Conservation (phyloP, 2,888 invertebrate species). For the Azorinus chamasolen region DNA sequence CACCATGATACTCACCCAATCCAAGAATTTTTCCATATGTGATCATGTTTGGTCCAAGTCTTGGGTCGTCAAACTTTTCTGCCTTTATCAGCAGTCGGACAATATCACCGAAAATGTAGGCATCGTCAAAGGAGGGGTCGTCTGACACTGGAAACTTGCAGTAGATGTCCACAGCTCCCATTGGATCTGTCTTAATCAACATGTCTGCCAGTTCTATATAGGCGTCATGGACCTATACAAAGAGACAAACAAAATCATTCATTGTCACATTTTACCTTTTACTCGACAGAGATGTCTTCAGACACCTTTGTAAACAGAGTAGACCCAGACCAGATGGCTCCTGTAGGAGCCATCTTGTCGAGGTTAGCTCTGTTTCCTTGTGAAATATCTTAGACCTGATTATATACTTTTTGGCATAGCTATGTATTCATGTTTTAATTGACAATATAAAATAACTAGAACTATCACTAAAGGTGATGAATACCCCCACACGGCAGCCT, state of each 20-base stretch:
- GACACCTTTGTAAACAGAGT: no score
- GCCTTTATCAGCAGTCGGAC: conserved; percentile 84
- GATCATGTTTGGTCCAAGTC: conserved; percentile 83
- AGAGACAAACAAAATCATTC: background rate
- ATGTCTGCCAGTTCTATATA: conserved; percentile 85
- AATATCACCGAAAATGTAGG: conserved; percentile 85
- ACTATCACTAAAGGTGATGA: no score
- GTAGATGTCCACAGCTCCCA: conserved; percentile 85
- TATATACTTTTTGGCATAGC: no score
- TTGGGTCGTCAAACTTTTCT: conserved; percentile 84
- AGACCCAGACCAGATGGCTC: no score
- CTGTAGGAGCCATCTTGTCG: no score
- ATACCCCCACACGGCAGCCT: no score
- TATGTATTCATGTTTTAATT: no score
- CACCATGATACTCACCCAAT: conserved; percentile 78
- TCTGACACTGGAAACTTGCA: conserved; percentile 84
- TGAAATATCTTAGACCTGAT: no score
- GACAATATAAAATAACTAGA: no score
- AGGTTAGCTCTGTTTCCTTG: no score
- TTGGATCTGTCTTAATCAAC: conserved; percentile 80
- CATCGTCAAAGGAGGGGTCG: conserved; percentile 85
- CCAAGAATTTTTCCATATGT: conserved; percentile 83
- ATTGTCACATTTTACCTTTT: background rate
- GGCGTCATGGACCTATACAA: conserved; percentile 84
- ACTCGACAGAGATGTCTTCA: no score